A percentile compares a stretch with the other conserved stretches of the same genome.
phyloP scores from a whole-genome alignment of 1,140 invertebrate genomes.

The Penaeus chinensis region DNA sequence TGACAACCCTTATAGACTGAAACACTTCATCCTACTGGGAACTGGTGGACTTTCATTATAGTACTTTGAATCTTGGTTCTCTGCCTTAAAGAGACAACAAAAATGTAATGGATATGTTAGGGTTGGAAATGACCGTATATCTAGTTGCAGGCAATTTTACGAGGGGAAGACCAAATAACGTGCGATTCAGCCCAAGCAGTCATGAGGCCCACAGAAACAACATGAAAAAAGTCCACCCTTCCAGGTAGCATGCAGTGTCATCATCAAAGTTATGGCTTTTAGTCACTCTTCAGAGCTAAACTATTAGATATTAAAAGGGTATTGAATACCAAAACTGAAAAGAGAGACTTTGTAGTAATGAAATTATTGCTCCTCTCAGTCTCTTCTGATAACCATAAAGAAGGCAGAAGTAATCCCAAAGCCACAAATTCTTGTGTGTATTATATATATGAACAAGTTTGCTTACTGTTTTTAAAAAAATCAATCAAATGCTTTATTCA shows the following conservation, averaged over 20 bases:
- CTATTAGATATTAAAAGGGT: slow-evolving; percentile 47
- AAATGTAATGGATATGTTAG: slow-evolving; percentile 1
- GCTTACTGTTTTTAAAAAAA: no score
- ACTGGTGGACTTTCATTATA: slow-evolving; percentile 47
- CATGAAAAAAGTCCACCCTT: slow-evolving; percentile 47
- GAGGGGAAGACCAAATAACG: not conserved
- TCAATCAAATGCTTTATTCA: no score
- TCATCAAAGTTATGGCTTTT: slow-evolving; percentile 22
- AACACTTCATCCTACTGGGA: slow-evolving; percentile 46
- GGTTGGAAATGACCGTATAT: slow-evolving; percentile 1
- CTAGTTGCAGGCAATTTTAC: slow-evolving; percentile 5
- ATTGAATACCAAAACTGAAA: no score
- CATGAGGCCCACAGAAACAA: no score
- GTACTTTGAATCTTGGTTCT: slow-evolving; percentile 48
- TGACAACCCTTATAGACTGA: not conserved
- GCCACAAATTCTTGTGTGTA: no score
- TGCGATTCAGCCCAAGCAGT: no score
- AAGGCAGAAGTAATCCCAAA: no score
- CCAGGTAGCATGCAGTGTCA: slow-evolving; percentile 60
- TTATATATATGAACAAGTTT: no score
- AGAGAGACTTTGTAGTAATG: no score
- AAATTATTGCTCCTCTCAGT: no score
- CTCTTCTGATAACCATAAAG: no score
- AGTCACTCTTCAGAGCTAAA: slow-evolving; percentile 28
- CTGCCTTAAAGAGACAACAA: slow-evolving; percentile 31